Conservation (phyloP, 2,113 vertebrate genomes). For the Limanda limanda region DNA sequence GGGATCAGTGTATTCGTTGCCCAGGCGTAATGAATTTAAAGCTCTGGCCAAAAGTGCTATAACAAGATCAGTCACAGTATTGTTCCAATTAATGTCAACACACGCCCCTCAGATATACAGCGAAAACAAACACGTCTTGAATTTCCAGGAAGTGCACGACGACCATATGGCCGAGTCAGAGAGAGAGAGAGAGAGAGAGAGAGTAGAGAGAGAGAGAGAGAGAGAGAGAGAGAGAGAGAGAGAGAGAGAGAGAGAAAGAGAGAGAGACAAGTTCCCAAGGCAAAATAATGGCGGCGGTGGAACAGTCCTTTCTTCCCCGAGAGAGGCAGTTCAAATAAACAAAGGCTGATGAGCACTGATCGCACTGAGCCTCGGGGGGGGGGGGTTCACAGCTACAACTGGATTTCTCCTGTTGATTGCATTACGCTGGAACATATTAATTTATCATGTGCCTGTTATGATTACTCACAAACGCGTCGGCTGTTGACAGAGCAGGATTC, state of each 20-base stretch:
- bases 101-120: constrained; percentile 39
- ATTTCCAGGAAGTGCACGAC: constrained; percentile 71
- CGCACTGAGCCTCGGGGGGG: constrained; percentile 14
- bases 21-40: constrained; percentile 26
- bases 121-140: constrained; percentile 69
- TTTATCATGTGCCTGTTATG: constrained; percentile 37
- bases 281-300: constrained; percentile 53
- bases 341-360: constrained; percentile 59
- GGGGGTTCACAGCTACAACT: constrained; percentile 29
- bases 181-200: constrained; percentile 33
- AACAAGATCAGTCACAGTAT: constrained; percentile 54
- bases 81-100: constrained; percentile 74
- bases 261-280: constrained; percentile 39
- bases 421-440: constrained; percentile 46
- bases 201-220: constrained; percentile 15
- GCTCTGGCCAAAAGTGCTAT: constrained; percentile 33
- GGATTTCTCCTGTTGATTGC: constrained; percentile 50
- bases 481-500: constrained; percentile 10
- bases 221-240: constrained; percentile 35
- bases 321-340: constrained; percentile 69
- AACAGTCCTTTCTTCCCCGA: constrained; percentile 43
- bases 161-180: constrained; percentile 69
- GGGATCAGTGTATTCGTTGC: constrained; percentile 38
- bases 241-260: constrained; percentile 32
- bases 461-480: neutral